phyloP scores from a whole-genome alignment of 2,113 vertebrate genomes.

The Dascyllus trimaculatus region DNA sequence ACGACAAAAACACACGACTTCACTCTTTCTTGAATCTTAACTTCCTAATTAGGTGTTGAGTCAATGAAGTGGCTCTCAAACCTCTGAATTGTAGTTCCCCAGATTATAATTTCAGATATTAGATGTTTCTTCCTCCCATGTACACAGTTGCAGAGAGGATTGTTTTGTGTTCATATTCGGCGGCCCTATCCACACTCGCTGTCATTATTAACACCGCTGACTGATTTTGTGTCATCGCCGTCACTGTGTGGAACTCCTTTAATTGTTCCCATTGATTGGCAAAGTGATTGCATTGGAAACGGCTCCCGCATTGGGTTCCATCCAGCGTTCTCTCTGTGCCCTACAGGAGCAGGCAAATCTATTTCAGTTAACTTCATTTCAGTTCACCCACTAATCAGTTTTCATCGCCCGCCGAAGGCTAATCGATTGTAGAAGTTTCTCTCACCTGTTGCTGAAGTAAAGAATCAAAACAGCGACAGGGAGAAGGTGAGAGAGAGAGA shows the following conservation, averaged over 20 bases:
- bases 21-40: not conserved
- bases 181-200: not conserved
- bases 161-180: not conserved
- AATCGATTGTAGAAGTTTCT: constrained; percentile 55
- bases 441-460: constrained; percentile 58
- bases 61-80: not conserved
- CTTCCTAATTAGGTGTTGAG: not conserved
- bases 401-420: constrained; percentile 51
- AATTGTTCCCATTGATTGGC: constrained; percentile 64
- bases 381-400: constrained; percentile 68
- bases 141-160: not conserved
- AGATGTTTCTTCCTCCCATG: no score
- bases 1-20: constrained; percentile 3
- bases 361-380: constrained; percentile 63
- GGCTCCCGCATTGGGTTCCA: constrained; percentile 35
- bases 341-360: constrained; percentile 57
- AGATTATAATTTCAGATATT: no score
- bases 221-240: constrained; percentile 59
- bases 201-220: constrained; percentile 35
- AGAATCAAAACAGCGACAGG: not conserved
- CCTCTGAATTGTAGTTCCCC: not conserved
- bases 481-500: not conserved
- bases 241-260: constrained; percentile 58
- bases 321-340: constrained; percentile 32
- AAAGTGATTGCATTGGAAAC: constrained; percentile 58